Evolutionary conservation across 2,797 vertebrate genomes (phyloP).

Genomic region (Masticophis lateralis): DNA sequence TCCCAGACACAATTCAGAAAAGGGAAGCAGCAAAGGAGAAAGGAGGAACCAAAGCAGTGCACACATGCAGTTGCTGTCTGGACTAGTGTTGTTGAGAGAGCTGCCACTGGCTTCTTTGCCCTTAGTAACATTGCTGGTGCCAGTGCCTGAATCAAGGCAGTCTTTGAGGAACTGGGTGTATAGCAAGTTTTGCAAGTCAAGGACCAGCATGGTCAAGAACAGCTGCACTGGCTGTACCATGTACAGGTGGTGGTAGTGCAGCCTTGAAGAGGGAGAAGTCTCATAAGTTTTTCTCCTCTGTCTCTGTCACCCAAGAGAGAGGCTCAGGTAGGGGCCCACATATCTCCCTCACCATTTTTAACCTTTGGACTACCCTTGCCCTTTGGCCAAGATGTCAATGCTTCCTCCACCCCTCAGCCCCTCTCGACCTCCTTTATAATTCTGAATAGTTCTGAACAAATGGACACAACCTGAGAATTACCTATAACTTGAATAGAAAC

Average conservation of each 20-base stretch:
- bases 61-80: not conserved
- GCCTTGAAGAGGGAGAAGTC: not conserved
- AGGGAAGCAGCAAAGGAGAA: too few relatives aligned
- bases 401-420: not conserved
- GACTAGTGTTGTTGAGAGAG: not conserved
- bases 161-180: not conserved
- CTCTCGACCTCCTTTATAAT: not conserved
- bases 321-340: too few relatives aligned
- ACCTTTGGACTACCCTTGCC: too few relatives aligned
- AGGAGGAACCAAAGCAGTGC: too few relatives aligned
- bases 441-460: not conserved
- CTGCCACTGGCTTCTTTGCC: not conserved
- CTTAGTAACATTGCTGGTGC: not conserved
- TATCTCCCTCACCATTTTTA: not conserved
- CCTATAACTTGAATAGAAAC: not conserved
- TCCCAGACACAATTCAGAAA: too few relatives aligned
- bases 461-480: not conserved
- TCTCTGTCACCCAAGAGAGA: too few relatives aligned
- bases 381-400: not conserved
- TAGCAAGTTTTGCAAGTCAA: not conserved
- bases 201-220: not conserved
- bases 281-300: not conserved
- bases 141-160: not conserved
- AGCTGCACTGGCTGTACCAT: not conserved
- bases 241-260: not conserved